Evolutionary conservation across 1,140 invertebrate species (phyloP).

Genomic region (Dreissena rostriformis): DNA sequence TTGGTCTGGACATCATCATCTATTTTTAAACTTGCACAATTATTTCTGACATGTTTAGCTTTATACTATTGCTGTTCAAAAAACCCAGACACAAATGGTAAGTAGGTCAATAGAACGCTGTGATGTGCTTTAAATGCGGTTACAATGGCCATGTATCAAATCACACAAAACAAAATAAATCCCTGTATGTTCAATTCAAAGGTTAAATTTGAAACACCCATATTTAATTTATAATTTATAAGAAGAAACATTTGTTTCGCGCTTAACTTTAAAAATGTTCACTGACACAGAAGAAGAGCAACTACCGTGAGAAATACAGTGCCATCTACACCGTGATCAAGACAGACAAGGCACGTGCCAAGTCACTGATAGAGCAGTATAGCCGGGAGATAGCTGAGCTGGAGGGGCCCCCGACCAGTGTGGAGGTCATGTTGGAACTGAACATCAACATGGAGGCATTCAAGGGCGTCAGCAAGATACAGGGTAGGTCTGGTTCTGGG

Average conservation of each 20-base stretch:
- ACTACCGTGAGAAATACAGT: slow-evolving; percentile 36
- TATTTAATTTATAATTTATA: background rate
- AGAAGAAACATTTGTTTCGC: background rate
- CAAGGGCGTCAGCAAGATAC: slow-evolving; percentile 44
- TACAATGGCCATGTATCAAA: too few relatives aligned
- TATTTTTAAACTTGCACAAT: too few relatives aligned
- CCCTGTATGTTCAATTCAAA: too few relatives aligned
- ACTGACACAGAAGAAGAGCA: slow-evolving; percentile 31
- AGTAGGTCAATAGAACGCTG: too few relatives aligned
- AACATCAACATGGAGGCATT: slow-evolving; percentile 49
- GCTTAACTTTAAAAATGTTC: background rate
- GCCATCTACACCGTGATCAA: slow-evolving; percentile 20
- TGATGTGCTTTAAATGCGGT: too few relatives aligned
- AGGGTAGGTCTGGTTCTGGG: slow-evolving; percentile 13
- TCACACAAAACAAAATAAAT: too few relatives aligned
- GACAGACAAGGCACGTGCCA: slow-evolving; percentile 15
- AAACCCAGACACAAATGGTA: too few relatives aligned
- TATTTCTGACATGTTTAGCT: too few relatives aligned
- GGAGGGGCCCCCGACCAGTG: background rate
- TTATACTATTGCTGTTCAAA: too few relatives aligned
- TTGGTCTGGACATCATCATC: too few relatives aligned
- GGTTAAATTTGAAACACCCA: too few relatives aligned
- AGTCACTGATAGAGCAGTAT: slow-evolving; percentile 29
- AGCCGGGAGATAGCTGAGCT: slow-evolving; percentile 18
- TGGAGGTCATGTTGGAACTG: slow-evolving; percentile 54